Conservation (phyloP, 2,113 vertebrate genomes). For the Nestor notabilis region DNA sequence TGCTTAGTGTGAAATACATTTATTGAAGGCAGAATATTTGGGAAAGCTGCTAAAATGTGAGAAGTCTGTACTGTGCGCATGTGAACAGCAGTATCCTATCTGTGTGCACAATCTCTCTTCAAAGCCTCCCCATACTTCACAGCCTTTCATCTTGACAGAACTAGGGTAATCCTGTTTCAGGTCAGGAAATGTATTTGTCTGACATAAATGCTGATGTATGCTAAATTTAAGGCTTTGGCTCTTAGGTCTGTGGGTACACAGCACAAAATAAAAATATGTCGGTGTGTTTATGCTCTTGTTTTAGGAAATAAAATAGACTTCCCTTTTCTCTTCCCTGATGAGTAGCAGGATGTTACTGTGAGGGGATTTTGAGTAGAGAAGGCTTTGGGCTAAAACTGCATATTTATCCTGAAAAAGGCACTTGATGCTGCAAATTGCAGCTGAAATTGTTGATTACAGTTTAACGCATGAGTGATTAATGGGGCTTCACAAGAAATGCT, state of each 20-base stretch:
- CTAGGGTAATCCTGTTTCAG: constrained; percentile 53
- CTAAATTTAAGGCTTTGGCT: neutral
- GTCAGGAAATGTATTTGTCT: constrained; percentile 14
- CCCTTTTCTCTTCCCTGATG: neutral
- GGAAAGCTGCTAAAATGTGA: neutral
- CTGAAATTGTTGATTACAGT: neutral
- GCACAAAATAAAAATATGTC: neutral
- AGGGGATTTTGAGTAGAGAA: neutral
- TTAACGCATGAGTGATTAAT: neutral
- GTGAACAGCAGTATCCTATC: neutral
- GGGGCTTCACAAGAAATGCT: neutral
- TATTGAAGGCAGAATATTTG: neutral
- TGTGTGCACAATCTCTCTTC: neutral
- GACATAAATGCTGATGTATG: constrained; percentile 34
- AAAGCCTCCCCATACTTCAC: neutral
- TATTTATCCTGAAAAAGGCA: neutral
- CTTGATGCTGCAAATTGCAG: neutral
- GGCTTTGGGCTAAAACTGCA: neutral
- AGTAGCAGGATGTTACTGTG: neutral
- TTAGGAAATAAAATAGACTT: neutral
- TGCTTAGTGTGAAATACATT: neutral
- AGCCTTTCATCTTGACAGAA: constrained; percentile 57
- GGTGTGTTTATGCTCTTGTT: neutral
- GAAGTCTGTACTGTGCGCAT: neutral
- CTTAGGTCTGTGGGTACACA: neutral